Percentiles rank a stretch among this genome's conserved stretches.
phyloP scores from a whole-genome alignment of 2,888 invertebrate species.

The Aproaerema taeniolella region DNA sequence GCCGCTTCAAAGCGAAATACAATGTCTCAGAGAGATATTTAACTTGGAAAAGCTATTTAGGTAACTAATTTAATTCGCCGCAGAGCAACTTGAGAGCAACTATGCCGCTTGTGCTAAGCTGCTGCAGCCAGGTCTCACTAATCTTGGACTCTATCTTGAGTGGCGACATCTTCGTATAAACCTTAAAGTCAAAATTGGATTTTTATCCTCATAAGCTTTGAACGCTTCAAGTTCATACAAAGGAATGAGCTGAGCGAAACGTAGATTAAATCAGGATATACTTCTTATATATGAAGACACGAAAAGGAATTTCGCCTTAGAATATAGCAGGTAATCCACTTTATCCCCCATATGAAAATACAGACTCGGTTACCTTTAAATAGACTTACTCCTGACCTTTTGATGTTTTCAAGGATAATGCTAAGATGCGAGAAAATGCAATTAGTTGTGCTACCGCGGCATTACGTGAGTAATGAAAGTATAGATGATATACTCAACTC shows the following conservation, averaged over 20 bases:
- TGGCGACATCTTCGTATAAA: slow-evolving; percentile 52
- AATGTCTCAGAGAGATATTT: slow-evolving; percentile 45
- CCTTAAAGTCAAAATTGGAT: slow-evolving; percentile 47
- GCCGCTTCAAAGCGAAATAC: slow-evolving; percentile 43
- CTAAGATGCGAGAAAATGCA: too few relatives aligned
- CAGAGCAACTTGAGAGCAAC: slow-evolving; percentile 46
- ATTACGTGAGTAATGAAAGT: too few relatives aligned
- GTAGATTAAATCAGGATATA: slow-evolving; percentile 19
- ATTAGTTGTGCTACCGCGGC: too few relatives aligned
- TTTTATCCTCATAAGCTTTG: slow-evolving; percentile 44
- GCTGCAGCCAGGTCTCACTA: slow-evolving; percentile 37
- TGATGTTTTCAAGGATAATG: too few relatives aligned
- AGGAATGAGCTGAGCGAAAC: slow-evolving; percentile 24
- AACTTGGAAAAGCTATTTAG: slow-evolving; percentile 55
- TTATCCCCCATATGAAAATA: too few relatives aligned
- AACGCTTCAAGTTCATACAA: slow-evolving; percentile 29
- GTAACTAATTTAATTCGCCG: slow-evolving; percentile 56
- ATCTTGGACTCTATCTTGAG: slow-evolving; percentile 52
- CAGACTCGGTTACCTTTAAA: slow-evolving; percentile 6
- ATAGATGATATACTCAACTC: too few relatives aligned
- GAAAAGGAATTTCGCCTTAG: slow-evolving; percentile 5
- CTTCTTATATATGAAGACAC: slow-evolving; percentile 9
- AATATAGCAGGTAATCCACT: slow-evolving; percentile 7
- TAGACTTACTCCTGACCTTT: too few relatives aligned
- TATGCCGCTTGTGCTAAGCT: slow-evolving; percentile 44